A percentile compares a stretch with the other conserved stretches of the same genome.
Conservation (phyloP, 2,113 vertebrate genomes). For the Protomyctophum bolini region DNA sequence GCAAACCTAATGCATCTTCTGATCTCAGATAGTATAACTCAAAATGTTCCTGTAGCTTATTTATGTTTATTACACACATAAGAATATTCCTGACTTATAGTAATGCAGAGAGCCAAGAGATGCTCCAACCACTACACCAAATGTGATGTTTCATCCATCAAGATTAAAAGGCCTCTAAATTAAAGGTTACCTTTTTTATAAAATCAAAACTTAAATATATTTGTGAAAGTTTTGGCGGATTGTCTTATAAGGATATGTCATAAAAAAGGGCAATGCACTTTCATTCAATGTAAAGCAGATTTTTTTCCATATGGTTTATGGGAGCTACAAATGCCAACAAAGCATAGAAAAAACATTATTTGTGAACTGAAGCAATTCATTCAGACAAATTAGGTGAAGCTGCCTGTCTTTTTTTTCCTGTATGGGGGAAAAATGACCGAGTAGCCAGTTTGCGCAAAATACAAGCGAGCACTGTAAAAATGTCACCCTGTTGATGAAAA, state of each 20-base stretch:
- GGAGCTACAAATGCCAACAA: conserved; percentile 38
- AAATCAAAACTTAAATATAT: conserved; percentile 66
- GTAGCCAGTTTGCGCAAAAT: conserved; percentile 21
- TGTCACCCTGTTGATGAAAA: conserved; percentile 38
- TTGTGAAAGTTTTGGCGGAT: conserved; percentile 62
- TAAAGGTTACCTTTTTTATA: conserved; percentile 41
- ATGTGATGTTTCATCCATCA: conserved; percentile 49
- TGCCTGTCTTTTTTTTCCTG: conserved; percentile 42
- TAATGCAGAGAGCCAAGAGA: conserved; percentile 55
- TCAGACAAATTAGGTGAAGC: conserved; percentile 48
- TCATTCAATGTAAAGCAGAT: conserved; percentile 38
- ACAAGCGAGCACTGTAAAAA: conserved; percentile 28
- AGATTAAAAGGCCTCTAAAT: conserved; percentile 51
- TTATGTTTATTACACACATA: conserved; percentile 47
- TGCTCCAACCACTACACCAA: conserved; percentile 55
- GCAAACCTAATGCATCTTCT: conserved; percentile 41
- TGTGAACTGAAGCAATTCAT: conserved; percentile 32
- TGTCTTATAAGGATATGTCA: conserved; percentile 58
- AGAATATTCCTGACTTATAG: conserved; percentile 61
- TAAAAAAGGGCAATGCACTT: conserved; percentile 30
- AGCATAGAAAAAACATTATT: conserved; percentile 25
- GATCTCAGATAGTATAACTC: conserved; percentile 17
- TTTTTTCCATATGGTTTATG: conserved; percentile 48
- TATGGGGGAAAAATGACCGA: conserved; percentile 34
- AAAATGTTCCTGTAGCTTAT: conserved; percentile 67